Evolutionary conservation across 2,113 vertebrate species (phyloP), one percentile per base, ranked within the genome.

Genomic region (Nesoenas mayeri): DNA sequence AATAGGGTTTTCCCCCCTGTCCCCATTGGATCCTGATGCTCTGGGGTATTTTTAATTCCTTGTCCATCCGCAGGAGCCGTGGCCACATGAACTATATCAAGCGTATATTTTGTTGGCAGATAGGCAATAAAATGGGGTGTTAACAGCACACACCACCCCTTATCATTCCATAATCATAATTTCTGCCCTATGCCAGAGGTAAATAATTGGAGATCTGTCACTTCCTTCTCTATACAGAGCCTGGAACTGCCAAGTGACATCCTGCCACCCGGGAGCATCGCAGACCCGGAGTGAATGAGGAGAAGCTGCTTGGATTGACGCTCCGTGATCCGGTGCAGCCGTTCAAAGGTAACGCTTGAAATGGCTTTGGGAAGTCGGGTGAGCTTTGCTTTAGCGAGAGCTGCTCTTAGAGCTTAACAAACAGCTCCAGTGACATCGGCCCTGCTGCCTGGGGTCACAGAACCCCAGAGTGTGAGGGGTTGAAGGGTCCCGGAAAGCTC

Each of bases 311-410:
- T 22, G 38, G 48, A 5, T 31, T 61, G 60, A n/a, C 44, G 14
- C 3, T 36, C 51, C 26, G 0, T 58, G 4, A 25, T 28, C 34
- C 58, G 11, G 22, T 1, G 0, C 31, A 47, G 32, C 42, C 8
- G 1, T 11, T 89, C 14, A 40, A 57, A 96, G 97, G 97, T 97
- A 80, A 42, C 4, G 18, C 85, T 56, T 50, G n/a, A 12, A 16
- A 21, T 36, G 29, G 32, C 64, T 84, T 72, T 48, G 26, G 25
- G 21, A 38, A 67, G 47, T 18, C 29, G 9, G 26, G 50, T 15
- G 1, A 72, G 42, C 67, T 67, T 34, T 53, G 66, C 57, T 74
- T 53, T 48, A 18, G 47, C 10, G 17, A 48, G 47, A 48, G 47
- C 47, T 48, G 47, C 47, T 18, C 19, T 48, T 48, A 21, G 47